Evolutionary conservation across 2,797 vertebrate genomes (phyloP).

Genomic region (Oceanodroma leucorhoa): DNA sequence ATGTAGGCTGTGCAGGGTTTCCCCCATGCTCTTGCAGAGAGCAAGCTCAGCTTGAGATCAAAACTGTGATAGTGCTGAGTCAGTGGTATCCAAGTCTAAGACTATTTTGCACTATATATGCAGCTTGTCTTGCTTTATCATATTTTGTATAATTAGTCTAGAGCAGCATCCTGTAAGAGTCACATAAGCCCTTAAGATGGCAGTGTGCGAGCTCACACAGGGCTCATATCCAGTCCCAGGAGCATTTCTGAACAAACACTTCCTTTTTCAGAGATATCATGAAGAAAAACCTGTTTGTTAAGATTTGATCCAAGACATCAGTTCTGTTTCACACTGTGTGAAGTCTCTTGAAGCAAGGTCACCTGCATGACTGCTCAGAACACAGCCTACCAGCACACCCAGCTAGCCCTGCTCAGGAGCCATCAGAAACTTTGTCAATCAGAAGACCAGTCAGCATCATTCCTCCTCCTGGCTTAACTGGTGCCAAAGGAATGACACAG

Average conservation of each 20-base stretch:
- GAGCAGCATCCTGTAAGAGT: background rate
- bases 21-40: background rate
- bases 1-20: background rate
- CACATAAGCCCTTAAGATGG: conserved; percentile 24
- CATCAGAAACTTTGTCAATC: background rate
- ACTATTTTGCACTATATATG: background rate
- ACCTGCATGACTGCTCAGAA: background rate
- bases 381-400: background rate
- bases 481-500: background rate
- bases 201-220: background rate
- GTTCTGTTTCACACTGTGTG: background rate
- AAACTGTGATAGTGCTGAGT: background rate
- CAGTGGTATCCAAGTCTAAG: background rate
- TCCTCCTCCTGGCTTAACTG: background rate
- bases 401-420: background rate
- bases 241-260: background rate
- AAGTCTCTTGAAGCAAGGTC: background rate
- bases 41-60: background rate
- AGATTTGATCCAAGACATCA: background rate
- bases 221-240: background rate
- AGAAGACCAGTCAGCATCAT: background rate
- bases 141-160: background rate
- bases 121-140: background rate
- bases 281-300: conserved; percentile 25
- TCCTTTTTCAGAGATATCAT: background rate